These are phyloP conservation scores for Tetramorium alpestre DNA, from an alignment of 1,140 invertebrate species.

Conservation along the genomic window DNA sequence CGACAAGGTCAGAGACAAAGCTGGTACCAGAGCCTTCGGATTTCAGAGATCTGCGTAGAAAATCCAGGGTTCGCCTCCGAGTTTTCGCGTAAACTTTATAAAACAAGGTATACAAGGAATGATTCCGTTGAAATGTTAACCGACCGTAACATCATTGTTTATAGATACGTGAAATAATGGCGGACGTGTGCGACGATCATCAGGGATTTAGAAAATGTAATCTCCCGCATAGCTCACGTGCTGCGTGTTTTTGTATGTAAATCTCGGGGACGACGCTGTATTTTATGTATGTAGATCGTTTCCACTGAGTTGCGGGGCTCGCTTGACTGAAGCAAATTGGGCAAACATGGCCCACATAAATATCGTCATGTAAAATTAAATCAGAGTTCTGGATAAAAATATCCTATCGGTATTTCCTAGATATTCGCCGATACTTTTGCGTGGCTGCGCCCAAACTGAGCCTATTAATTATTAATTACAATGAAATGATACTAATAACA, in stretches of 20 bases:
- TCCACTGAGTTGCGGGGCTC: not conserved
- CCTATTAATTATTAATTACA: not conserved
- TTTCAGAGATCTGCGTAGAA: not conserved
- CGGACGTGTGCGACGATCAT: not conserved
- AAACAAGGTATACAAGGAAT: not conserved
- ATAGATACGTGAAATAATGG: slow-evolving; percentile 2
- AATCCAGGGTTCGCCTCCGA: not conserved
- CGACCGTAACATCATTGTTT: slow-evolving; percentile 9
- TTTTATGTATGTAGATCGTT: not conserved
- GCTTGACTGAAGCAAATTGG: not conserved
- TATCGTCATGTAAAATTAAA: not conserved
- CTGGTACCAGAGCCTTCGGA: not conserved
- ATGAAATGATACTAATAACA: not conserved
- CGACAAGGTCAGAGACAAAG: not conserved
- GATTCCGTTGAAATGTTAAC: not conserved
- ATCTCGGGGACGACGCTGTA: not conserved
- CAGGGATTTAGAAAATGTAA: slow-evolving; percentile 4
- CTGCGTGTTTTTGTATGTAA: slow-evolving; percentile 36
- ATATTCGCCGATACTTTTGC: not conserved
- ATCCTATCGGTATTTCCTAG: not conserved
- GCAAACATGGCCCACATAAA: not conserved
- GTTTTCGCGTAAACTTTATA: not conserved
- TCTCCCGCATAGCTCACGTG: slow-evolving; percentile 7
- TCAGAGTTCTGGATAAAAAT: not conserved
- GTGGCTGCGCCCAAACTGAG: not conserved